These are phyloP conservation scores for Laothoe populi DNA, from an alignment of 2,888 invertebrate species.

Conservation along the genomic window DNA sequence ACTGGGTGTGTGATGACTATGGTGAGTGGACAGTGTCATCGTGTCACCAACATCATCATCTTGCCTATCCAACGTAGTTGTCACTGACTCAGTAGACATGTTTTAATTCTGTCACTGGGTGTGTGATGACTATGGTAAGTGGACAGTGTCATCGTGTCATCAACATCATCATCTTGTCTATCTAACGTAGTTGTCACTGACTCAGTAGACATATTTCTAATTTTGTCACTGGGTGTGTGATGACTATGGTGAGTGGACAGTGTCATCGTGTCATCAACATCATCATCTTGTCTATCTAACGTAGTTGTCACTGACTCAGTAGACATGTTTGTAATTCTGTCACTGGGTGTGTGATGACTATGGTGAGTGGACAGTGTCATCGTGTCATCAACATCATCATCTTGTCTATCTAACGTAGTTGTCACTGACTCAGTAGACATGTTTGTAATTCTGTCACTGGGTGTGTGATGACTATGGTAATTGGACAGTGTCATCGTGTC, in stretches of 20 bases:
- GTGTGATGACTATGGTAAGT: constrained; percentile 20
- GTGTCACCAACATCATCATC: neutral
- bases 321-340: no score
- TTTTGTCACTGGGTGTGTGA: constrained; percentile 42
- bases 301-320: no score
- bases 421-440: no score
- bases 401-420: no score
- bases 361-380: no score
- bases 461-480: no score
- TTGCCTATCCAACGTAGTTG: constrained; percentile 12
- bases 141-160: neutral
- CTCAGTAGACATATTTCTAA: constrained; percentile 39
- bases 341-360: no score
- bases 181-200: constrained; percentile 31
- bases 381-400: no score
- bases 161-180: no score
- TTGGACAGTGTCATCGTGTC: no score
- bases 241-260: constrained; percentile 31
- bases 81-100: constrained; percentile 35
- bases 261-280: constrained; percentile 31
- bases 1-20: constrained; percentile 45
- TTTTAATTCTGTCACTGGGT: constrained; percentile 40
- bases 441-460: no score
- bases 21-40: constrained; percentile 27
- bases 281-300: no score